Conservation (phyloP, 2,797 vertebrate genomes). For the Myripristis murdjan region DNA sequence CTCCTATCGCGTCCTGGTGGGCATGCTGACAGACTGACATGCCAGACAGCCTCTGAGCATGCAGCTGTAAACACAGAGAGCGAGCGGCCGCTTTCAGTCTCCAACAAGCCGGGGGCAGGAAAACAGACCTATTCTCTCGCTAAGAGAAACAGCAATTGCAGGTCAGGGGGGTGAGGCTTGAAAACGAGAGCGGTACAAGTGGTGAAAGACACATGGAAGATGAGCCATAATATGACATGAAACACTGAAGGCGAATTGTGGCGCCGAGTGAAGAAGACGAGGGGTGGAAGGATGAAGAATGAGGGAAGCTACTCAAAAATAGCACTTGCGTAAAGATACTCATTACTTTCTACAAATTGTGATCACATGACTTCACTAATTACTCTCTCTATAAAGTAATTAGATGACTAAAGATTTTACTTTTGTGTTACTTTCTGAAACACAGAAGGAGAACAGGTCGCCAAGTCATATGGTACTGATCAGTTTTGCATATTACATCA, state of each 20-base stretch:
- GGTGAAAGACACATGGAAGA: slow-evolving; percentile 40
- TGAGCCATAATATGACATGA: slow-evolving; percentile 14
- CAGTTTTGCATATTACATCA: no score
- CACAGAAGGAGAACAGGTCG: no score
- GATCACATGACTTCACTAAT: no score
- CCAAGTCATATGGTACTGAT: no score
- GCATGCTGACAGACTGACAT: slow-evolving; percentile 59
- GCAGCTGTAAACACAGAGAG: slow-evolving; percentile 64
- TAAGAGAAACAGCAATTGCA: background rate
- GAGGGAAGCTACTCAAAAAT: no score
- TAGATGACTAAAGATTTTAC: no score
- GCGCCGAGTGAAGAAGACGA: background rate
- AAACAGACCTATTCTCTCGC: slow-evolving; percentile 19
- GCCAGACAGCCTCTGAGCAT: slow-evolving; percentile 43
- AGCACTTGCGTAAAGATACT: no score
- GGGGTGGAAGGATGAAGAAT: background rate
- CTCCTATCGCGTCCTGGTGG: slow-evolving; percentile 26
- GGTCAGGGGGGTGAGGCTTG: background rate
- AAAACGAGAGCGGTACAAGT: background rate
- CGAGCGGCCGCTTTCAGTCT: slow-evolving; percentile 4
- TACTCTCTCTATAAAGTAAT: no score
- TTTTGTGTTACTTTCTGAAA: no score
- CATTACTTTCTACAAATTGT: no score
- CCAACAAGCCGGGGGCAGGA: slow-evolving; percentile 11
- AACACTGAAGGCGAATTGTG: background rate